Conservation (phyloP, 1,140 invertebrate genomes). For the Drosophila ohnishii region DNA sequence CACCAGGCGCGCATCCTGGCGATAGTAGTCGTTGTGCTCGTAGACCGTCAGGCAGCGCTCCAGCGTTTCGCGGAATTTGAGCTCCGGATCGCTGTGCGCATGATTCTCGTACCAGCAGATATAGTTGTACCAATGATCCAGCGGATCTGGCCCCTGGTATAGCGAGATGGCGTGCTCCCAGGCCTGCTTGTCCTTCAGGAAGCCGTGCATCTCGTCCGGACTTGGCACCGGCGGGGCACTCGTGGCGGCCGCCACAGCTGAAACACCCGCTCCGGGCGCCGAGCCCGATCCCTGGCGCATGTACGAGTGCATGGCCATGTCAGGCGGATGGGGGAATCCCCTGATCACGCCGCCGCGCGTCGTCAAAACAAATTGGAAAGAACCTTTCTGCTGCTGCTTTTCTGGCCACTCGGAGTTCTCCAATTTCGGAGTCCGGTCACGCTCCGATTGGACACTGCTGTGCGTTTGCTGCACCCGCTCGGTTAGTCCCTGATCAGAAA, state of each 20-base stretch:
- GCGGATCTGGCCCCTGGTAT: constrained; percentile 93
- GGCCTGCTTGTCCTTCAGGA: constrained; percentile 83
- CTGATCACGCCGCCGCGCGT: constrained; percentile 4
- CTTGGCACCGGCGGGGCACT: constrained; percentile 35
- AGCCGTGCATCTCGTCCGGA: constrained; percentile 75
- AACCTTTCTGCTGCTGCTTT: constrained; percentile 6
- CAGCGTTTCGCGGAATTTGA: constrained; percentile 89
- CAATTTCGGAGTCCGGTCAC: constrained; percentile 8
- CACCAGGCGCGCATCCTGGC: constrained; percentile 92
- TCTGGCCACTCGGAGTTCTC: constrained; percentile 21
- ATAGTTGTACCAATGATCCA: constrained; percentile 94
- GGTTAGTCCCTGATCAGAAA: constrained; percentile 1
- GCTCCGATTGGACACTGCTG: not conserved
- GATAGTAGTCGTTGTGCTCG: constrained; percentile 91
- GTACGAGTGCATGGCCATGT: constrained; percentile 73
- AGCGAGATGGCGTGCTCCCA: constrained; percentile 92
- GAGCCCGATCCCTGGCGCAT: constrained; percentile 54
- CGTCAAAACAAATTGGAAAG: constrained; percentile 10
- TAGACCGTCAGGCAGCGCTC: constrained; percentile 91
- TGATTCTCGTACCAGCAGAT: constrained; percentile 95
- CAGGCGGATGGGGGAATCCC: constrained; percentile 13
- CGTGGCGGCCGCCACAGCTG: not conserved
- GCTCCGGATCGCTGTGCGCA: constrained; percentile 92
- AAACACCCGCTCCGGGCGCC: constrained; percentile 21
- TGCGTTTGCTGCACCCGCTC: not conserved